phyloP scores from a whole-genome alignment of 2,113 vertebrate species.

The Rattus rattus region DNA sequence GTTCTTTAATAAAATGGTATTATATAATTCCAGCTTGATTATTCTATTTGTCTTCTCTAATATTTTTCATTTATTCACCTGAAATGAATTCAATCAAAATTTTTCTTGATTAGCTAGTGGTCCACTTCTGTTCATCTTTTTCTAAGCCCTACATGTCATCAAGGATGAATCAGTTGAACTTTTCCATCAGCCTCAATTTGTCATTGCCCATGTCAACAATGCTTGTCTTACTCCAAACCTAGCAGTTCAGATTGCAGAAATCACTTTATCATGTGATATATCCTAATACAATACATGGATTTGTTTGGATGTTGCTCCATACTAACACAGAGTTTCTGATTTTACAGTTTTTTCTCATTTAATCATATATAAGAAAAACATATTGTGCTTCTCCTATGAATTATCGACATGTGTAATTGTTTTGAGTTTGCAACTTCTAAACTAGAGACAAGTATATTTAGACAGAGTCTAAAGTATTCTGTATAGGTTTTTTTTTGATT shows the following conservation, averaged over 20 bases:
- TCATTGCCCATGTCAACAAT: background rate
- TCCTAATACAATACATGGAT: background rate
- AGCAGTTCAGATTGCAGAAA: background rate
- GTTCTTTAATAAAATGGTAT: background rate
- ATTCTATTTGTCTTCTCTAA: background rate
- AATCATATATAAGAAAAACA: background rate
- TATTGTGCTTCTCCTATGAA: background rate
- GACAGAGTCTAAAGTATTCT: conserved; percentile 40
- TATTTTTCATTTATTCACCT: background rate
- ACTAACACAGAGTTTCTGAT: background rate
- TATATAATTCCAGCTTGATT: background rate
- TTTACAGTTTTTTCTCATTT: background rate
- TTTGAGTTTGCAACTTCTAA: background rate
- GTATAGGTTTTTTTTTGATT: background rate
- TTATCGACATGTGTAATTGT: background rate
- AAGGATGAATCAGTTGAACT: background rate
- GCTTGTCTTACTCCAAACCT: background rate
- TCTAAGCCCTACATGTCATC: background rate
- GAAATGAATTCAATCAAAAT: background rate
- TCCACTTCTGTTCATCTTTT: background rate
- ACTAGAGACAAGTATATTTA: conserved; percentile 69
- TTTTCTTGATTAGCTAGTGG: background rate
- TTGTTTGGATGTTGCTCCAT: background rate
- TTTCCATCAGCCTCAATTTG: background rate
- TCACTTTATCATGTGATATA: background rate